phyloP scores from a whole-genome alignment of 2,113 vertebrate species.

The Ceuthmochares aereus region DNA sequence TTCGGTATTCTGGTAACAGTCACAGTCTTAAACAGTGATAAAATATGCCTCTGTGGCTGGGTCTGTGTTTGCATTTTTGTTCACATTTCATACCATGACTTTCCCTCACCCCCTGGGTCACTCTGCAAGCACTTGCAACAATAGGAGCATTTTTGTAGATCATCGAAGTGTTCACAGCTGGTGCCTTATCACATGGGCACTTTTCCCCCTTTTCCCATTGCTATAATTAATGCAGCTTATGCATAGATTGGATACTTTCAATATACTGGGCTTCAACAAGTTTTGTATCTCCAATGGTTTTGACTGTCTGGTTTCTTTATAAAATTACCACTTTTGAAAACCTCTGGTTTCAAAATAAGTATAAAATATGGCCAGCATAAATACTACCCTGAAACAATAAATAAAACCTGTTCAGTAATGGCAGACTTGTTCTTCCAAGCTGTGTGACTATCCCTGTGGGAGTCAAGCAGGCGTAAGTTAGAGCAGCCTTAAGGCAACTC shows the following conservation, averaged over 20 bases:
- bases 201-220: neutral
- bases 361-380: neutral
- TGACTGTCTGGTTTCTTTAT: neutral
- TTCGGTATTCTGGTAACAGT: neutral
- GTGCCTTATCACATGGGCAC: neutral
- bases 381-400: slow-evolving; percentile 1
- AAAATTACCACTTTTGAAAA: neutral
- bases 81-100: neutral
- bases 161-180: neutral
- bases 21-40: neutral
- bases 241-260: neutral
- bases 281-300: neutral
- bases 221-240: neutral
- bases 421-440: neutral
- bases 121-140: neutral
- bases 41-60: neutral
- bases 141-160: slow-evolving; percentile 16
- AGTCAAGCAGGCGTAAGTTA: neutral
- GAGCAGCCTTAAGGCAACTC: neutral
- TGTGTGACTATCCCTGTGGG: neutral
- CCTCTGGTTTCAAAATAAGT: slow-evolving; percentile 20
- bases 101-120: neutral
- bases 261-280: neutral
- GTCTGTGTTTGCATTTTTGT: neutral
- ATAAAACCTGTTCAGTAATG: neutral